Percentiles rank a stretch among this genome's conserved stretches.
Evolutionary conservation across 2,113 vertebrate genomes (phyloP).

Genomic region (Anthoscopus minutus): DNA sequence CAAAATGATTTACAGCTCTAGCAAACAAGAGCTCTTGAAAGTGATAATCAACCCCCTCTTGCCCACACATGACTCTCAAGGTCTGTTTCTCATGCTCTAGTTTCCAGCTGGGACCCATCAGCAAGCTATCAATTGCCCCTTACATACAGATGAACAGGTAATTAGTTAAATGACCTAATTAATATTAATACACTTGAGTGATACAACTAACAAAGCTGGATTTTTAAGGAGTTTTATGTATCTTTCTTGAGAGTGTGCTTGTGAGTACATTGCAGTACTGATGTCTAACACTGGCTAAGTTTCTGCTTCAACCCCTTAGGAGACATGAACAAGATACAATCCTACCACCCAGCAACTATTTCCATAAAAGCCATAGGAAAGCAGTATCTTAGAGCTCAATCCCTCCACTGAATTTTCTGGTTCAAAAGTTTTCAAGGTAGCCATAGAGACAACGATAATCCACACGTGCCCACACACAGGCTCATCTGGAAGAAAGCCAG

Average conservation of each 20-base stretch:
- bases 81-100: background rate
- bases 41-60: constrained; percentile 22
- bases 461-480: constrained; percentile 60
- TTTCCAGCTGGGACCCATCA: constrained; percentile 40
- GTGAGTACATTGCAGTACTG: background rate
- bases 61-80: background rate
- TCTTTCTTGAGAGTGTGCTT: background rate
- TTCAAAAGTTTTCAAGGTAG: constrained; percentile 52
- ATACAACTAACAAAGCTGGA: background rate
- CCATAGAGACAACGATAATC: constrained; percentile 63
- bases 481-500: constrained; percentile 19
- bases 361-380: constrained; percentile 1
- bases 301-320: background rate
- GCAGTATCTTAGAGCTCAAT: background rate
- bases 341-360: background rate
- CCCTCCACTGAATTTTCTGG: constrained; percentile 21
- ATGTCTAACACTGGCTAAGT: background rate
- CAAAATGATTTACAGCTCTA: constrained; percentile 23
- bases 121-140: constrained; percentile 11
- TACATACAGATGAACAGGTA: background rate
- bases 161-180: constrained; percentile 52
- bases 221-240: background rate
- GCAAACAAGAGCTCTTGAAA: constrained; percentile 3
- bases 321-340: background rate
- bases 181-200: constrained; percentile 31